These are phyloP conservation scores for Melitaea cinxia DNA, from an alignment of 1,140 invertebrate genomes.

Conservation along the genomic window DNA sequence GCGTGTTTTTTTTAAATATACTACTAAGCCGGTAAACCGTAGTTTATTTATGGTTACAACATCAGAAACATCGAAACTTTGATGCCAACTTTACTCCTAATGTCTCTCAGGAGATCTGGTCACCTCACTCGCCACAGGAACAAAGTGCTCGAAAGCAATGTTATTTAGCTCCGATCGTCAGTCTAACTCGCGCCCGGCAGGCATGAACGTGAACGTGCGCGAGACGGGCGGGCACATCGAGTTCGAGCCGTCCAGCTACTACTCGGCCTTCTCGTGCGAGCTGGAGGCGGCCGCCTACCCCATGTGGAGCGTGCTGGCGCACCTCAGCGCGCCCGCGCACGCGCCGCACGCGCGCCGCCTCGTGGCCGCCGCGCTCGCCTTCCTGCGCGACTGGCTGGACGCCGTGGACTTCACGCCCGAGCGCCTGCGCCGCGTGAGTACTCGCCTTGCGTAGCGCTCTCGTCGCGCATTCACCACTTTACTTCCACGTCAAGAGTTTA, in stretches of 20 bases:
- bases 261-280: slow-evolving; percentile 98
- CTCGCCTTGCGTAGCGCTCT: slow-evolving; percentile 70
- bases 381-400: slow-evolving; percentile 93
- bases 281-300: slow-evolving; percentile 97
- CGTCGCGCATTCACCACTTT: too few relatives aligned
- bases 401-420: slow-evolving; percentile 88
- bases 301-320: slow-evolving; percentile 97
- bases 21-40: too few relatives aligned
- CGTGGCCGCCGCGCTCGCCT: slow-evolving; percentile 87
- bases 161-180: too few relatives aligned
- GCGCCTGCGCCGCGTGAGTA: slow-evolving; percentile 80
- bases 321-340: slow-evolving; percentile 89
- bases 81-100: too few relatives aligned
- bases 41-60: too few relatives aligned
- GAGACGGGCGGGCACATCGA: slow-evolving; percentile 96
- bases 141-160: too few relatives aligned
- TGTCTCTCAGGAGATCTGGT: too few relatives aligned
- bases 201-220: slow-evolving; percentile 97
- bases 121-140: too few relatives aligned
- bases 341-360: slow-evolving; percentile 88
- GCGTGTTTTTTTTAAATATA: too few relatives aligned
- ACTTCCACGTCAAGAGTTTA: too few relatives aligned
- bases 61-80: too few relatives aligned
- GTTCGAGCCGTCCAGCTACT: slow-evolving; percentile 98
- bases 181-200: slow-evolving; percentile 74